Percentiles rank a stretch among this genome's conserved stretches.
These are phyloP conservation scores for Mesitornis unicolor DNA, from an alignment of 2,113 vertebrate genomes.

Conservation along the genomic window DNA sequence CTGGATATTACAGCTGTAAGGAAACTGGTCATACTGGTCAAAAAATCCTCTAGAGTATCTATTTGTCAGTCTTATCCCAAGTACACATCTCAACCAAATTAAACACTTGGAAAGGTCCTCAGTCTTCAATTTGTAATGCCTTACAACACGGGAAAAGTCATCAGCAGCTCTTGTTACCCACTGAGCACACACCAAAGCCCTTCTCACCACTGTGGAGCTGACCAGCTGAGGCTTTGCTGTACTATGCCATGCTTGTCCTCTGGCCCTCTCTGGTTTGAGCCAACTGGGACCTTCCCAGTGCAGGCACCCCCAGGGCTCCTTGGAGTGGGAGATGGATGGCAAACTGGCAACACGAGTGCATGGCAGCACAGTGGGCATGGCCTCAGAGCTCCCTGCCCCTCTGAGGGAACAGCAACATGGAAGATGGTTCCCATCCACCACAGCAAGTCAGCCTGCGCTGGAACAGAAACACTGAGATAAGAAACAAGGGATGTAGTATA, in stretches of 20 bases:
- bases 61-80: neutral
- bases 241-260: neutral
- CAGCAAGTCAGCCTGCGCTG: neutral
- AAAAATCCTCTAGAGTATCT: neutral
- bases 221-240: neutral
- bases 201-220: neutral
- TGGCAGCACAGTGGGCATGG: fast-evolving
- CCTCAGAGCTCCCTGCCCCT: neutral
- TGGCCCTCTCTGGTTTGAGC: neutral
- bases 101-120: neutral
- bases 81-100: neutral
- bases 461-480: neutral
- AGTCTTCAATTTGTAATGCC: neutral
- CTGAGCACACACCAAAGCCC: neutral
- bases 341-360: fast-evolving
- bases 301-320: neutral
- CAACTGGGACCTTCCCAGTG: neutral
- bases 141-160: neutral
- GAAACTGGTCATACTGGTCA: neutral
- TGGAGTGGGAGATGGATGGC: neutral
- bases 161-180: fast-evolving
- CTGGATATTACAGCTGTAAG: neutral
- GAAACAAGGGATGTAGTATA: too few relatives aligned
- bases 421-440: neutral
- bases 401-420: fast-evolving